Evolutionary conservation across 2,888 invertebrate species (phyloP), one percentile per base, ranked within the genome.

Genomic region (Diaphora mendica): DNA sequence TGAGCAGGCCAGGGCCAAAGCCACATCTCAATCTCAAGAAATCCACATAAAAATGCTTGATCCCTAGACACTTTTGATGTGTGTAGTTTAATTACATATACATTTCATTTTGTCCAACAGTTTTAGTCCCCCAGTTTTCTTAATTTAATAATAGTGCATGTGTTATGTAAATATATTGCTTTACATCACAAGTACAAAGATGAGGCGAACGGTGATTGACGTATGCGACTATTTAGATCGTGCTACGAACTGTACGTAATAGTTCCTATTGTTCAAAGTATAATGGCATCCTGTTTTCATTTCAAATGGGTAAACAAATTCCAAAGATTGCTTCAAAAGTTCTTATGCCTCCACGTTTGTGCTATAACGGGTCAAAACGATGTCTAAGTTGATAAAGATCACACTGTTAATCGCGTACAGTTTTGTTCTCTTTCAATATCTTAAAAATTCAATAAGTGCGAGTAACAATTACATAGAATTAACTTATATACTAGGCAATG

Each of bases 51-150:
- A n/a, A n/a, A n/a, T n/a, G n/a, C n/a, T n/a, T n/a, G n/a, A n/a
- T n/a, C n/a, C n/a, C n/a, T n/a, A n/a, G n/a, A n/a, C n/a, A n/a
- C n/a, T n/a, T n/a, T n/a, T n/a, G n/a, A n/a, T n/a, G n/a, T n/a
- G n/a, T n/a, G n/a, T n/a, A 91, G 90, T 92, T 88, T 93, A 93
- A 93, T 93, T 93, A 90, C 91, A 87, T 78, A 89, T 90, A 89
- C 89, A 90, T 93, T 91, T 91, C 84, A 86, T 86, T 85, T 82
- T 84, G 82, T 87, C 84, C 82, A 76, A 75, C 82, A 78, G 85
- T 85, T 87, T 87, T 85, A 82, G 83, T 78, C 82, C 85, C 80
- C 80, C 48, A 33, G 33, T 5, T 51, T 55, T 35, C 30, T 33
- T 20, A 67, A 44, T 67, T 67, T 30, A 17, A 44, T 30, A 26